Base-by-base conservation (phyloP, 30 jellyfish, hydroid and myxozoan species). In the Aurelia sp. region DNA sequence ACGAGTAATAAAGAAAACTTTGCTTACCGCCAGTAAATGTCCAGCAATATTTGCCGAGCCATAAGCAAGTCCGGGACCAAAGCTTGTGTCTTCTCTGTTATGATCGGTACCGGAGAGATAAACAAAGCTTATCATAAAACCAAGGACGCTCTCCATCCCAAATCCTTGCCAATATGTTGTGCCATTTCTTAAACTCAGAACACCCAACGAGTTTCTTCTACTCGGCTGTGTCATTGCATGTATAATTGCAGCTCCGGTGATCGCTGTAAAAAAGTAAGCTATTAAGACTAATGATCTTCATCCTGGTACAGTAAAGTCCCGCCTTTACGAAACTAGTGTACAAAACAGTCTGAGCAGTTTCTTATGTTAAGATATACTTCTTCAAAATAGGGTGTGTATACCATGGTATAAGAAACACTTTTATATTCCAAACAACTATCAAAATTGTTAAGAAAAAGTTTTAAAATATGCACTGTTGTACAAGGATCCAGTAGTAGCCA, bases 91-190 rank as follows among this genome's bases (percentile, higher is more conserved):
- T 21, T 84, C 69, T 40, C 88, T 47, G 78, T 77, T 78, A 8
- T 81, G 84, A 81, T 89, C 97, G 5, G 80, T 79, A 13, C 84
- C 97, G 41, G 97, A 71, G 9, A 89, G 72, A 68, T 13, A 83
- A 17, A 72, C 80, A 58, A 89, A 72, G 24, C 74, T 30, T 21
- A 89, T 57, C 50, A 80, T 33, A 66, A 89, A 74, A 1, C 91
- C 89, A 19, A 89, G 85, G 18, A 89, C 74, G 48, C 92, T 81
- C 41, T 89, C 97, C 82, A 89, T 31, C 7, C 89, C 92, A 44
- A 89, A 89, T 31, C 97, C 97, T 72, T 80, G 97, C 92, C 92
- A 89, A n/a, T 60, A 8, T 17, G 89, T 79, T 4, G 90, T 76
- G 24, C 70, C 48, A n/a, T 71, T 61, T 13, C 57, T 76, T 74